phyloP scores from a whole-genome alignment of 2,113 vertebrate genomes.

The Notarius quadriscutis region DNA sequence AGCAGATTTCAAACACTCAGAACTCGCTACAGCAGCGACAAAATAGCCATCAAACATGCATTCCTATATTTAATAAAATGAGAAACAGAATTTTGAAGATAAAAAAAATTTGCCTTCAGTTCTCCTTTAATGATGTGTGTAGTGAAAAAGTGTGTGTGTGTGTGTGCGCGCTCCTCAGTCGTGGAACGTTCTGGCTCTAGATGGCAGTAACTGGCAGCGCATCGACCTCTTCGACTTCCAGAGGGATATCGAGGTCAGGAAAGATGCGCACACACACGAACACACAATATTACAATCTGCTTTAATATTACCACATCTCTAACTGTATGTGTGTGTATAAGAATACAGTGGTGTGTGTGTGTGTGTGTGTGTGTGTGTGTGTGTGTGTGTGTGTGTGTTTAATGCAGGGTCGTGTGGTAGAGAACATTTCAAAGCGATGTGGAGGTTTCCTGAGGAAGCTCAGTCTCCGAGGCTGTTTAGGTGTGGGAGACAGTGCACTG shows the following conservation, averaged over 20 bases:
- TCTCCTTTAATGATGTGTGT: too few relatives aligned
- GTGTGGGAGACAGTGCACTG: slow-evolving; percentile 94
- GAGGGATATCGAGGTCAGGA: slow-evolving; percentile 93
- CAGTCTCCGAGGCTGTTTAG: slow-evolving; percentile 90
- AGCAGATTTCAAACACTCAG: too few relatives aligned
- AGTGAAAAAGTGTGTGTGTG: too few relatives aligned
- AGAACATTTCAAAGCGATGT: slow-evolving; percentile 99
- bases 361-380: not conserved
- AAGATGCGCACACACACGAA: not conserved
- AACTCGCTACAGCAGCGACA: too few relatives aligned
- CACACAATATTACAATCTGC: not conserved
- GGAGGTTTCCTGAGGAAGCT: slow-evolving; percentile 94
- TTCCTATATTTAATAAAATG: too few relatives aligned
- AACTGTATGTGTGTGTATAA: too few relatives aligned
- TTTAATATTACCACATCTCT: too few relatives aligned
- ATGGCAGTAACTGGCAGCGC: slow-evolving; percentile 98
- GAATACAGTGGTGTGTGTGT: too few relatives aligned
- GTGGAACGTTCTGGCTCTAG: slow-evolving; percentile 97
- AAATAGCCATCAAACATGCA: too few relatives aligned
- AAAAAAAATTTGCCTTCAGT: too few relatives aligned
- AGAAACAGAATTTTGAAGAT: too few relatives aligned
- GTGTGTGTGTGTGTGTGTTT: slow-evolving; percentile 18
- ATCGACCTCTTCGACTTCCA: slow-evolving; percentile 99
- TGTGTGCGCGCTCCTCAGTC: slow-evolving; percentile 72
- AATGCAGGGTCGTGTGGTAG: slow-evolving; percentile 90